Base-by-base conservation (phyloP, 2,797 vertebrate genomes). In the Catostomus latipinnis region DNA sequence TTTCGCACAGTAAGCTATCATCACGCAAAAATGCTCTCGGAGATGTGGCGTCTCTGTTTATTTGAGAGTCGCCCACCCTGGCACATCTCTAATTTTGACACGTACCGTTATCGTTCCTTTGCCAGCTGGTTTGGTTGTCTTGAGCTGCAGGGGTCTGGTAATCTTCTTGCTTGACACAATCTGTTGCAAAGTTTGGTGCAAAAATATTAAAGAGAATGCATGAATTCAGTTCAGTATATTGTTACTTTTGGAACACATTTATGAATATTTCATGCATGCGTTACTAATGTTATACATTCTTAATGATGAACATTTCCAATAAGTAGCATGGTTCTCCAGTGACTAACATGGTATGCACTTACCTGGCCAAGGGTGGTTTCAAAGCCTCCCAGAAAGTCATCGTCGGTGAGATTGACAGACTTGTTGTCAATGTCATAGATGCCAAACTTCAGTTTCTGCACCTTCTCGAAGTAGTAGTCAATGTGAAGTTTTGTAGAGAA, bases 351-450 rank as follows among this genome's bases (percentile, higher is more conserved):
- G 34, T 3, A 34, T 34, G 4, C 34, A 63, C 72, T 0, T 89
- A 98, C 97, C 96, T 98, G 96, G 72, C 96, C 96, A 85, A 99
- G 88, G 0, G 96, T 96, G 72, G 96, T 92, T 86, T 98, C 96
- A 0, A 92, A 90, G 2, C 94, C 96, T 81, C 97, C 96, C 6
- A 98, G 93, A 87, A 90, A 98, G 89, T 98, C 97, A n/a, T 99
- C 96, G 0, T 98, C 96, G 0, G 71, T 87, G 4, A 98, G 92
- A 75, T 96, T 92, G 1, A 89, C 78, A 16, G 93, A 93, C 81
- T 95, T 91, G 91, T 97, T 99, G 90, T 98, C 96, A 2, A 96
- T 96, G 84, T 98, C 97, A 7, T 98, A 99, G 45, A 98, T 0
- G 0, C 90, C 88, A 0, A 99, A 94, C 83, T 96, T 96, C 50